Evolutionary conservation across 2,113 vertebrate species (phyloP).

Genomic region (Brachionichthys hirsutus): DNA sequence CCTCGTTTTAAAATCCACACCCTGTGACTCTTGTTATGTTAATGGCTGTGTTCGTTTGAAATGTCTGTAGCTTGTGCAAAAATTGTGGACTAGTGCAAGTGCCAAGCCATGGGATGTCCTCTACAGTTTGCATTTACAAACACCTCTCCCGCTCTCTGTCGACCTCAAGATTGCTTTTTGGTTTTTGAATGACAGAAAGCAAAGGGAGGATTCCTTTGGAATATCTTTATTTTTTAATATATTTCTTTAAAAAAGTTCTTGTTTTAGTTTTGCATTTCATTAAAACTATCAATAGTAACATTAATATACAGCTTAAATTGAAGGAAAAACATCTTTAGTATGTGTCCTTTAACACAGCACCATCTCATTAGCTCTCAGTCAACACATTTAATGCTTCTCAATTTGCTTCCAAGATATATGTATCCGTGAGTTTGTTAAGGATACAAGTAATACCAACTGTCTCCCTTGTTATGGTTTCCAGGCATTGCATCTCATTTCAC

Average conservation of each 20-base stretch:
- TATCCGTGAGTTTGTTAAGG: slow-evolving; percentile 46
- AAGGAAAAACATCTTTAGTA: slow-evolving; percentile 81
- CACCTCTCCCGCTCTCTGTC: slow-evolving; percentile 75
- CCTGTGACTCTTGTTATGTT: slow-evolving; percentile 56
- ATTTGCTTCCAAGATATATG: slow-evolving; percentile 60
- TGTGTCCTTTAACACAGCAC: slow-evolving; percentile 78
- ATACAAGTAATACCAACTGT: slow-evolving; percentile 48
- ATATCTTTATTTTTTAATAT: slow-evolving; percentile 78
- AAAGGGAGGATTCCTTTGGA: slow-evolving; percentile 81
- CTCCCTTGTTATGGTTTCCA: slow-evolving; percentile 58
- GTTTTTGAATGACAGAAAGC: slow-evolving; percentile 81
- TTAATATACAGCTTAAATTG: slow-evolving; percentile 80
- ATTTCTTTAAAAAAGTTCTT: slow-evolving; percentile 78
- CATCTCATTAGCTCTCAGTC: slow-evolving; percentile 70
- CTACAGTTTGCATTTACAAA: slow-evolving; percentile 78
- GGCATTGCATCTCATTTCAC: slow-evolving; percentile 56
- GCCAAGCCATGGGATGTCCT: slow-evolving; percentile 74
- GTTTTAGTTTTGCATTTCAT: slow-evolving; percentile 81
- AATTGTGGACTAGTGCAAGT: slow-evolving; percentile 78
- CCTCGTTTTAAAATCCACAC: slow-evolving; percentile 53
- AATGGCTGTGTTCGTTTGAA: slow-evolving; percentile 66
- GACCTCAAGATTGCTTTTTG: slow-evolving; percentile 82
- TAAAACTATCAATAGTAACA: slow-evolving; percentile 83
- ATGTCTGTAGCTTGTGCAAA: slow-evolving; percentile 77
- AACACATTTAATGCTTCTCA: slow-evolving; percentile 56